Evolutionary conservation across 2,797 vertebrate genomes (phyloP).

Genomic region (Trichosurus vulpecula): DNA sequence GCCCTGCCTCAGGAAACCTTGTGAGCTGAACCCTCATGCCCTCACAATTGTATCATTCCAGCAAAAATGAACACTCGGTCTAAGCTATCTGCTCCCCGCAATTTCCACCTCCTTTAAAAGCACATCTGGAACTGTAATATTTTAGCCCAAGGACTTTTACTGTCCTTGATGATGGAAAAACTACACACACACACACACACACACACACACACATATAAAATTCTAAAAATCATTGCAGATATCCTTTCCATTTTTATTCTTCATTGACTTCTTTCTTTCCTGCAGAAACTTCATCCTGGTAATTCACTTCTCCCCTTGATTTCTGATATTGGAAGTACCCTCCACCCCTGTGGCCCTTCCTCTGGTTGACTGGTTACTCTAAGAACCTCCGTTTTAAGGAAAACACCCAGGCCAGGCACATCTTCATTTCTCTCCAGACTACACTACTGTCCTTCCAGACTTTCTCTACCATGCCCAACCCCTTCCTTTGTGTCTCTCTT

Average conservation of each 20-base stretch:
- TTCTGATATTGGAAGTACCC: background rate
- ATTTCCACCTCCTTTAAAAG: background rate
- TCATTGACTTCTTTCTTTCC: background rate
- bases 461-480: background rate
- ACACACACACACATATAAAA: background rate
- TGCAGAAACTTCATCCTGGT: background rate
- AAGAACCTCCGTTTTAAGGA: background rate
- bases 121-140: background rate
- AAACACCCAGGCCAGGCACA: background rate
- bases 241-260: background rate
- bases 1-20: background rate
- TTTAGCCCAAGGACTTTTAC: background rate
- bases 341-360: background rate
- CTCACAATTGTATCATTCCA: background rate
- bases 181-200: fast-evolving
- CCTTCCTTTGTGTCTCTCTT: background rate
- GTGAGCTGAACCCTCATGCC: background rate
- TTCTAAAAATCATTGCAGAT: background rate
- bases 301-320: background rate
- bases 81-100: background rate
- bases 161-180: background rate
- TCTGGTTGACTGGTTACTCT: background rate
- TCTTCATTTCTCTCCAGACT: background rate
- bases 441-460: background rate
- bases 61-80: background rate